These are phyloP conservation scores for Tenthredo scrophulariae DNA, from an alignment of 2,888 invertebrate genomes.

Conservation along the genomic window DNA sequence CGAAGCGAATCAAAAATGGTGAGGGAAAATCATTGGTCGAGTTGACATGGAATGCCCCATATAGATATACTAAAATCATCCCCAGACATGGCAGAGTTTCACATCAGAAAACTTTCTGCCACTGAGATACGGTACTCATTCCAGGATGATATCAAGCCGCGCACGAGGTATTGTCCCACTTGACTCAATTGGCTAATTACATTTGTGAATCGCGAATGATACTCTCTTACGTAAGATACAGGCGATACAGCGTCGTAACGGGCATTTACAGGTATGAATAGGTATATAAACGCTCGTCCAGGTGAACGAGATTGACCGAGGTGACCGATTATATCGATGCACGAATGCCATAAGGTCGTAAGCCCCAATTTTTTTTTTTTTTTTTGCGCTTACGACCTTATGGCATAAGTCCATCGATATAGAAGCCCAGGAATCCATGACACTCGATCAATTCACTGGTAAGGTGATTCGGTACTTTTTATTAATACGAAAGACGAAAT, in stretches of 20 bases:
- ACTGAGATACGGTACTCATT: background rate
- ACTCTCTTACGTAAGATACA: background rate
- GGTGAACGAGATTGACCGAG: conserved; percentile 33
- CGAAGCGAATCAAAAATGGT: no score
- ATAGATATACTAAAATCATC: background rate
- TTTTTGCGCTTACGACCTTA: no score
- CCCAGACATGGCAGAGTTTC: background rate
- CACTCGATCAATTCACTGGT: conserved; percentile 56
- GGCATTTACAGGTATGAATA: background rate
- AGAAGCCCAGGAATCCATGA: conserved; percentile 52
- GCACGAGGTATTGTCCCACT: background rate
- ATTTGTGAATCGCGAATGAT: background rate
- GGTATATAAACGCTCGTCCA: background rate
- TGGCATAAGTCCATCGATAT: no score
- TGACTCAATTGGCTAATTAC: background rate
- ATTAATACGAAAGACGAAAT: background rate
- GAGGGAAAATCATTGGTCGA: no score
- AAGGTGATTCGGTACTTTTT: background rate
- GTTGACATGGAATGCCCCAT: no score
- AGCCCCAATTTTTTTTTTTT: no score
- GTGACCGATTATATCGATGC: conserved; percentile 33
- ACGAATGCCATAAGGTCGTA: no score
- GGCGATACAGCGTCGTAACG: background rate
- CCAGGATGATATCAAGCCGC: background rate
- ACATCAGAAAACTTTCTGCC: background rate